Percentiles rank a stretch among this genome's conserved stretches.
These are phyloP conservation scores for Drosophila rellima DNA, from an alignment of 2,888 invertebrate genomes.

Conservation along the genomic window DNA sequence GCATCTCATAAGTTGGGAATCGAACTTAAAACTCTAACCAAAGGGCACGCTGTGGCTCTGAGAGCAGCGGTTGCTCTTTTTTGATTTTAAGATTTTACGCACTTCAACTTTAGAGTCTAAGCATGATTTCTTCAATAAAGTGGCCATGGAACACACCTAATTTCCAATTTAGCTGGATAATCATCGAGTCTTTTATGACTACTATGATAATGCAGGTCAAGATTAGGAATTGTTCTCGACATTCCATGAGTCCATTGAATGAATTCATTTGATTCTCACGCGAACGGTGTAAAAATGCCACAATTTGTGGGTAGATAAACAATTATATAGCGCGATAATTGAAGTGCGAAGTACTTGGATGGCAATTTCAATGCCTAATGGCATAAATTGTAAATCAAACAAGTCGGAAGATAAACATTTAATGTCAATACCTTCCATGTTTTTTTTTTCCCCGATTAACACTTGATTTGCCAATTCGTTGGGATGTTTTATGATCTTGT, in stretches of 20 bases:
- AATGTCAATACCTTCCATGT: slow-evolving; percentile 1
- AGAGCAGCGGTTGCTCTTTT: no score
- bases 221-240: slow-evolving; percentile 4
- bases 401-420: slow-evolving; percentile 22
- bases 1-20: no score
- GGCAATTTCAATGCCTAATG: slow-evolving; percentile 26
- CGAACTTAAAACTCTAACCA: no score
- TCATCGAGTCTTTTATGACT: not conserved
- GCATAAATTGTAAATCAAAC: slow-evolving; percentile 38
- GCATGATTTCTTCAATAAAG: not conserved
- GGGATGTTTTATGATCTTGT: slow-evolving; percentile 18
- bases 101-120: no score
- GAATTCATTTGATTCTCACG: slow-evolving; percentile 26
- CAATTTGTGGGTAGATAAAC: slow-evolving; percentile 39
- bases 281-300: slow-evolving; percentile 12
- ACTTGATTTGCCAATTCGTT: slow-evolving; percentile 10
- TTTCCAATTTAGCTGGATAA: not conserved
- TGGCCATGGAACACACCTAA: not conserved
- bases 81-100: no score
- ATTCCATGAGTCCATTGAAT: slow-evolving; percentile 14
- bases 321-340: slow-evolving; percentile 51
- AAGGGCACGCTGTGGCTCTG: no score
- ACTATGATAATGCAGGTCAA: slow-evolving; percentile 5
- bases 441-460: slow-evolving; percentile 7
- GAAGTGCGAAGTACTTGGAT: slow-evolving; percentile 22